Evolutionary conservation across 2,113 vertebrate species (phyloP).

Genomic region (Heterochromis multidens): DNA sequence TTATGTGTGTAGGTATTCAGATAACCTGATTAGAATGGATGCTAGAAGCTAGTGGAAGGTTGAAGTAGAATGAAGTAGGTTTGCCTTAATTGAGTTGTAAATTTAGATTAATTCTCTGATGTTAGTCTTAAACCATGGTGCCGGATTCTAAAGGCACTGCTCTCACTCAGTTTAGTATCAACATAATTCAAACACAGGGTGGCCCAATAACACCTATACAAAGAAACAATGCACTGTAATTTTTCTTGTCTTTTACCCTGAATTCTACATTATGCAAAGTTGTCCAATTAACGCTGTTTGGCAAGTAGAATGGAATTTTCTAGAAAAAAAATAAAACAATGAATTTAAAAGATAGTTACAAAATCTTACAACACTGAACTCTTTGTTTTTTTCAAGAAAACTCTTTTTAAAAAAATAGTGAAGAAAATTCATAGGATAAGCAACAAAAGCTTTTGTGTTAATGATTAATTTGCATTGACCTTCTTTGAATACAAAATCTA

Average conservation of each 20-base stretch:
- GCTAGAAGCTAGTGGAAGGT: background rate
- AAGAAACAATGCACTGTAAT: background rate
- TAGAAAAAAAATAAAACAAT: background rate
- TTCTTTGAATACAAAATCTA: background rate
- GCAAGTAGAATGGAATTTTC: background rate
- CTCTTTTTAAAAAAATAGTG: too few relatives aligned
- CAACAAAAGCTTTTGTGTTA: background rate
- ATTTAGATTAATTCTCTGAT: background rate
- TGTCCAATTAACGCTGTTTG: background rate
- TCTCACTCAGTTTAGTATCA: background rate
- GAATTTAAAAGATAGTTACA: background rate
- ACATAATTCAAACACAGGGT: background rate
- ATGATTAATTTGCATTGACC: conserved; percentile 1
- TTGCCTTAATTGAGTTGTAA: conserved; percentile 15
- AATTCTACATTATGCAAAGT: background rate
- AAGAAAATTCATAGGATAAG: background rate
- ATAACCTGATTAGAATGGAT: conserved; percentile 29
- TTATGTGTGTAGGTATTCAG: background rate
- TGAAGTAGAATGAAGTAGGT: conserved; percentile 10
- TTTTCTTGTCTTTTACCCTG: background rate
- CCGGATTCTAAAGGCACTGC: background rate
- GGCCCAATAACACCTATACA: background rate
- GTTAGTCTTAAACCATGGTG: background rate
- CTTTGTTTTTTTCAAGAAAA: too few relatives aligned
- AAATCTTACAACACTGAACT: background rate